Evolutionary conservation across 2,888 invertebrate species (phyloP).

Genomic region (Xestia rhomboidea): DNA sequence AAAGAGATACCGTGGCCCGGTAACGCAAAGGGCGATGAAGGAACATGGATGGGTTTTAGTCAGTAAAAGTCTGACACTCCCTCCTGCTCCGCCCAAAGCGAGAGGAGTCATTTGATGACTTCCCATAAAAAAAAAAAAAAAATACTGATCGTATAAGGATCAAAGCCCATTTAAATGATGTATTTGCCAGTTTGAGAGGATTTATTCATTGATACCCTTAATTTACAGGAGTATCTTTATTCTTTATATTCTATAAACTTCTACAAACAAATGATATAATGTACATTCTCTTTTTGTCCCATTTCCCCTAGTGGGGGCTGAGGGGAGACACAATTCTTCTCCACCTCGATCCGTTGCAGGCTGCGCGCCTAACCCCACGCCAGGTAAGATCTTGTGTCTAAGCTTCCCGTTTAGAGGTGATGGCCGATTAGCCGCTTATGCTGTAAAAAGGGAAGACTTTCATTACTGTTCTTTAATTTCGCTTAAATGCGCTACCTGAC

Average conservation of each 20-base stretch:
- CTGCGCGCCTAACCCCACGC: conserved; percentile 55
- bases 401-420: conserved; percentile 41
- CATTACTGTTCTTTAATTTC: not conserved
- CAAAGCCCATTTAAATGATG: not conserved
- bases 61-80: no score
- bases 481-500: not conserved
- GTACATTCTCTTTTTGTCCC: conserved; percentile 50
- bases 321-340: conserved; percentile 53
- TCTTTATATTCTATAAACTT: not conserved
- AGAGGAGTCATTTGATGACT: no score
- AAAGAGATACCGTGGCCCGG: no score
- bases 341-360: conserved; percentile 57
- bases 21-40: no score
- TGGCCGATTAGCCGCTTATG: conserved; percentile 44
- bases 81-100: no score
- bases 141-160: not conserved
- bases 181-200: not conserved
- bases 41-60: no score
- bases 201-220: not conserved
- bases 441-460: conserved; percentile 25
- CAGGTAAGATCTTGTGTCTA: conserved; percentile 53
- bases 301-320: conserved; percentile 62
- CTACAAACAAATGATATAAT: conserved; percentile 15
- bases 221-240: not conserved
- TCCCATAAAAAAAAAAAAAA: no score